Evolutionary conservation across 2,888 invertebrate genomes (phyloP).

Genomic region (Synanthedon vespiformis): DNA sequence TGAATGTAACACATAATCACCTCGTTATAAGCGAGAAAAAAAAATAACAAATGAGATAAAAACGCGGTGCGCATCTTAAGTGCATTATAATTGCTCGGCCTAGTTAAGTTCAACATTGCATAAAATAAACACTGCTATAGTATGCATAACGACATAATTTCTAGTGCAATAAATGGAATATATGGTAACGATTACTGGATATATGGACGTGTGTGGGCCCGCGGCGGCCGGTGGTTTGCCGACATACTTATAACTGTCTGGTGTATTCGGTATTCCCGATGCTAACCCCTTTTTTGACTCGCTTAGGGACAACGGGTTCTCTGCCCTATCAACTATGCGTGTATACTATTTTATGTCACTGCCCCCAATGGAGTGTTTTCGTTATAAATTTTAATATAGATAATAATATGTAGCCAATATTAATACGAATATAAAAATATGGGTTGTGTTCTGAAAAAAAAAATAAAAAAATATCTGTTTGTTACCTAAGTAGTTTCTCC

Average conservation of each 20-base stretch:
- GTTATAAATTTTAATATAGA: no score
- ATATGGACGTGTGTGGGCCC: slow-evolving; percentile 14
- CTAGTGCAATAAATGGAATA: slow-evolving; percentile 25
- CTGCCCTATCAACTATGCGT: no score
- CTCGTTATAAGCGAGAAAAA: slow-evolving; percentile 24
- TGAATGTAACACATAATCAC: slow-evolving; percentile 20
- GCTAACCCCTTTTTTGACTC: no score
- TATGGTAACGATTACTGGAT: slow-evolving; percentile 21
- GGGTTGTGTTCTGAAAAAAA: no score
- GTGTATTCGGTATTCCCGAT: no score
- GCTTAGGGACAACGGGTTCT: no score
- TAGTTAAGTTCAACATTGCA: slow-evolving; percentile 24
- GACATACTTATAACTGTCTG: background rate
- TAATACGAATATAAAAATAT: no score
- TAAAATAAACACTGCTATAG: slow-evolving; percentile 33
- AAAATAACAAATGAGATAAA: slow-evolving; percentile 18
- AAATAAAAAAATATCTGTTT: no score
- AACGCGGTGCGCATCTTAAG: slow-evolving; percentile 27
- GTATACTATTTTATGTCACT: no score
- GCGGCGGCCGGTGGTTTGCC: slow-evolving; percentile 7
- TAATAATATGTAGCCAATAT: no score
- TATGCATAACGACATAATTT: slow-evolving; percentile 39
- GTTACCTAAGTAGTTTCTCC: no score
- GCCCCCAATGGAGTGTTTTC: no score
- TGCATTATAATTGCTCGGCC: slow-evolving; percentile 39